phyloP scores from a whole-genome alignment of 2,888 invertebrate species.

The Belgica antarctica region DNA sequence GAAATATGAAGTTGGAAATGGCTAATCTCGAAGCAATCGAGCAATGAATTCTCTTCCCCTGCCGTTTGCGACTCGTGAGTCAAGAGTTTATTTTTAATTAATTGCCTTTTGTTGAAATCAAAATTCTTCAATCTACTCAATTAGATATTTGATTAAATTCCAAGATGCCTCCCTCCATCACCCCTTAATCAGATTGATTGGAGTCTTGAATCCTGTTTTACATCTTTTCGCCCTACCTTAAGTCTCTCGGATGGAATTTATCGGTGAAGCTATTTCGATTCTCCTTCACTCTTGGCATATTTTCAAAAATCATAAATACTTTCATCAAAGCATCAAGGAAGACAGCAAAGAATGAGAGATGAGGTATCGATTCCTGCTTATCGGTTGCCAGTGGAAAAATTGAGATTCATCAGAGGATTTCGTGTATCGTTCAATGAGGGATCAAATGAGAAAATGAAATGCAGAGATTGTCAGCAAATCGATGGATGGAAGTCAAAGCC shows the following conservation, averaged over 20 bases:
- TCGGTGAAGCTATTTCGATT: constrained; percentile 15
- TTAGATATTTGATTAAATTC: constrained; percentile 41
- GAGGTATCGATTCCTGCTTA: constrained; percentile 16
- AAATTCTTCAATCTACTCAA: constrained; percentile 39
- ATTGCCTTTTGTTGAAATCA: constrained; percentile 30
- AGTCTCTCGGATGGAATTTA: constrained; percentile 2
- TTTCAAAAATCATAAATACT: constrained; percentile 30
- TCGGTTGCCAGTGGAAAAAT: constrained; percentile 22
- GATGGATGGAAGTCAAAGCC: constrained; percentile 7
- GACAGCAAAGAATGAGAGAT: not conserved
- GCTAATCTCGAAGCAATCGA: not conserved
- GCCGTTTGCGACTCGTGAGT: not conserved
- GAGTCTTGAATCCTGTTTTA: constrained; percentile 1
- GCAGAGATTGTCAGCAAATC: constrained; percentile 2
- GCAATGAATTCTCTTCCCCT: constrained; percentile 3
- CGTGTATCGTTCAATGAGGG: constrained; percentile 6
- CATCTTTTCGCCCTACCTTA: constrained; percentile 14
- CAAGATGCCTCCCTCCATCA: not conserved
- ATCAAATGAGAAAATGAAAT: not conserved
- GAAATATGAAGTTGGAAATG: not conserved
- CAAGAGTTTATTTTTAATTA: constrained; percentile 31
- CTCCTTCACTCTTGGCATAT: constrained; percentile 4
- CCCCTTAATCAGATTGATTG: constrained; percentile 22
- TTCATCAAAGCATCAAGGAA: not conserved
- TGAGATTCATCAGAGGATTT: constrained; percentile 32